A percentile compares a stretch with the other conserved stretches of the same genome.
Evolutionary conservation across 2,113 vertebrate genomes (phyloP).

Genomic region (Octodon degus): DNA sequence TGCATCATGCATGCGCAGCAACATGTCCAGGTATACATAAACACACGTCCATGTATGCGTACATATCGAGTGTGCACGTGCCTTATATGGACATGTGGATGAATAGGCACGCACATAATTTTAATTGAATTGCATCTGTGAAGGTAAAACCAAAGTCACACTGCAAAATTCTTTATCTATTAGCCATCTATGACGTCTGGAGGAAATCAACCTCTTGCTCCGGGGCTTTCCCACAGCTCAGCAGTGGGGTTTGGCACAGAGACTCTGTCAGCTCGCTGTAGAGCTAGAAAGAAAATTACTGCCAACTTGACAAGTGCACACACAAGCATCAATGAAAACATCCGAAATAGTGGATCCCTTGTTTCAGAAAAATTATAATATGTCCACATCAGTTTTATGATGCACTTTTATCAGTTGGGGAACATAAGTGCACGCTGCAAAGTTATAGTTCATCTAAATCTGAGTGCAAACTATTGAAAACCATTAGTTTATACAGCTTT

Average conservation of each 20-base stretch:
- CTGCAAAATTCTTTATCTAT: neutral
- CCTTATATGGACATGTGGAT: neutral
- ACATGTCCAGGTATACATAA: neutral
- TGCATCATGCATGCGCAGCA: neutral
- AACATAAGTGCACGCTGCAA: neutral
- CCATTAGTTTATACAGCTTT: neutral
- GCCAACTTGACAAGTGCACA: neutral
- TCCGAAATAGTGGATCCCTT: neutral
- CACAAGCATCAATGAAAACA: neutral
- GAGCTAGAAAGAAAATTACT: neutral
- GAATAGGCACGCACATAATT: neutral
- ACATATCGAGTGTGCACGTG: neutral
- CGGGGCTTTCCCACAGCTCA: neutral
- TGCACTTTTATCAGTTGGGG: neutral
- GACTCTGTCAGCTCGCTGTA: neutral
- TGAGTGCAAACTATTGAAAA: neutral
- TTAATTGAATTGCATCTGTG: neutral
- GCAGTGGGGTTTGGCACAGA: neutral
- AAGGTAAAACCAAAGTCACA: neutral
- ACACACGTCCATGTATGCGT: neutral
- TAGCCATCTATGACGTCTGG: neutral
- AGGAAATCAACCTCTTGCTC: neutral
- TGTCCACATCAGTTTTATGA: neutral
- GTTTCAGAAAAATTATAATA: neutral
- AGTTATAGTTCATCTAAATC: neutral